These are phyloP conservation scores for Campoletis raptor DNA, from an alignment of 2,888 invertebrate species.

Conservation along the genomic window DNA sequence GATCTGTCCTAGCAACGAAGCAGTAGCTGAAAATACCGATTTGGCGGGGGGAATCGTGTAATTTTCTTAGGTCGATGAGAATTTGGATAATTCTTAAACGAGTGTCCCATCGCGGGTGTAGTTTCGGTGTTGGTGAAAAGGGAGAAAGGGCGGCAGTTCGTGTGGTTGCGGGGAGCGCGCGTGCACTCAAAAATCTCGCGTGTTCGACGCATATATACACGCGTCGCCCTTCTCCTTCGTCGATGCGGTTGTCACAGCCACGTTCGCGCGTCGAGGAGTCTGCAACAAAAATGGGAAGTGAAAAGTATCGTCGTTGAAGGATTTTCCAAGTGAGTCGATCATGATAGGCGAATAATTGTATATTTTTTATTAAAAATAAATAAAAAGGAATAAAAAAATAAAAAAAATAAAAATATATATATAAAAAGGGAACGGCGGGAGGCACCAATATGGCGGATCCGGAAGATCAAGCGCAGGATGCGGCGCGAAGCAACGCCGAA, in stretches of 20 bases:
- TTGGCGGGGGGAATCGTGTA: conserved; percentile 26
- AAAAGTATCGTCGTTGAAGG: not conserved
- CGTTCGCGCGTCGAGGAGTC: not conserved
- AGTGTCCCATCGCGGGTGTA: not conserved
- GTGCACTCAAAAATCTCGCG: conserved; percentile 16
- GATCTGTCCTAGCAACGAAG: not conserved
- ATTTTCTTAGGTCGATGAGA: conserved; percentile 69
- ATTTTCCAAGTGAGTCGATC: not conserved
- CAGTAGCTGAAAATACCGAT: not conserved
- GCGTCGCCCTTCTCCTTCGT: not conserved
- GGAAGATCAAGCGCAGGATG: conserved; percentile 74
- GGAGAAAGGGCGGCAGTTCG: not conserved
- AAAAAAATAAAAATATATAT: not conserved
- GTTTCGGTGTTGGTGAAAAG: not conserved
- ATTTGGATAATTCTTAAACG: conserved; percentile 11
- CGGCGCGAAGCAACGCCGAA: conserved; percentile 85
- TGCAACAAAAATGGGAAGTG: not conserved
- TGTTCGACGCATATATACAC: conserved; percentile 1
- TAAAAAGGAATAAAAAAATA: no score
- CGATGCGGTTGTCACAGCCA: conserved; percentile 3
- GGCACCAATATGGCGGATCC: conserved; percentile 69
- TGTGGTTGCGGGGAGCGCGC: not conserved
- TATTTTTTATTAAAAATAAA: not conserved
- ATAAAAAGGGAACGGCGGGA: not conserved
- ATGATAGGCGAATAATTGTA: not conserved